These are phyloP conservation scores for Platichthys flesus DNA, from an alignment of 2,113 vertebrate genomes.

Conservation along the genomic window DNA sequence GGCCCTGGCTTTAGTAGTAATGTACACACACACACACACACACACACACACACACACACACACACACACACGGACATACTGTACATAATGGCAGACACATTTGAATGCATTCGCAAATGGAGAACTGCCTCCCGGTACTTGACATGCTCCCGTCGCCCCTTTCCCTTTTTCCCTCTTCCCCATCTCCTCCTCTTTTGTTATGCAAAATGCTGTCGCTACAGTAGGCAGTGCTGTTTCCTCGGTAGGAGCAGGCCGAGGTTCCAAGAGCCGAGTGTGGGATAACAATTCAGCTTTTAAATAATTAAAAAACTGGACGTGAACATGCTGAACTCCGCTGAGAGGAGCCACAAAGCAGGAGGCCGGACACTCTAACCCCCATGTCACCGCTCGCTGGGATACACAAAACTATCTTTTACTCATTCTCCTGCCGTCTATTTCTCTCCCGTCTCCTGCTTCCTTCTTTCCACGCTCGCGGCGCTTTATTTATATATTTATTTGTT, in stretches of 20 bases:
- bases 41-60: conserved; percentile 8
- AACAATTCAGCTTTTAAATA: conserved; percentile 24
- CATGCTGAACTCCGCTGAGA: conserved; percentile 35
- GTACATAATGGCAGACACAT: background rate
- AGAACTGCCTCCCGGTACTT: conserved; percentile 30
- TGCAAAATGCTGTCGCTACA: conserved; percentile 31
- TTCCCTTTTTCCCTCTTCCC: conserved; percentile 5
- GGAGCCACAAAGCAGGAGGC: conserved; percentile 33
- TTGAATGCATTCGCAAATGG: background rate
- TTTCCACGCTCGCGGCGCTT: conserved; percentile 16
- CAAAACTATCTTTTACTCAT: conserved; percentile 7
- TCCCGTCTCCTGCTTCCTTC: background rate
- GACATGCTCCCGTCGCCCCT: conserved; percentile 13
- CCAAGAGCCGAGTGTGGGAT: background rate
- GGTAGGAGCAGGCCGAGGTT: conserved; percentile 7
- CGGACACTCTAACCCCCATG: conserved; percentile 23
- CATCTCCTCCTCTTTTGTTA: conserved; percentile 56
- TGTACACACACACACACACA: conserved; percentile 20
- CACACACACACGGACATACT: background rate
- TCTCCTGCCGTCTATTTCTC: conserved; percentile 17
- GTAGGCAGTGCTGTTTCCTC: conserved; percentile 20
- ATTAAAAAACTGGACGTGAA: background rate
- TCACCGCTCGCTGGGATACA: conserved; percentile 38
- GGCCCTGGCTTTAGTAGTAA: conserved; percentile 59
- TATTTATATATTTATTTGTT: background rate